Percentiles rank a stretch among this genome's conserved stretches.
Evolutionary conservation across 2,888 invertebrate species (phyloP).

Genomic region (Spisula subtruncata): DNA sequence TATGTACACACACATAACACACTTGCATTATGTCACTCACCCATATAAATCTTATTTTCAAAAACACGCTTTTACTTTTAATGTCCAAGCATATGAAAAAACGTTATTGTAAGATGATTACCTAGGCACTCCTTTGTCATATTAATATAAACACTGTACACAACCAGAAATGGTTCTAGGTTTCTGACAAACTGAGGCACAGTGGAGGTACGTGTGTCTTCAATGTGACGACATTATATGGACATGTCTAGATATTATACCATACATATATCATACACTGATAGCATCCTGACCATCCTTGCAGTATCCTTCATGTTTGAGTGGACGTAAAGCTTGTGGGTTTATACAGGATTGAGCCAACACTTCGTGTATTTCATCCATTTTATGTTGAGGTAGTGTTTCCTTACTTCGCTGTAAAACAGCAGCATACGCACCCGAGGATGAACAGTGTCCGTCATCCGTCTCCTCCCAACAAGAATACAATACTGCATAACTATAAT

Average conservation of each 20-base stretch:
- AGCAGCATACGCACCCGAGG: slow-evolving; percentile 50
- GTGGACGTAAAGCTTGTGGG: slow-evolving; percentile 44
- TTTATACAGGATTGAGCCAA: slow-evolving; percentile 57
- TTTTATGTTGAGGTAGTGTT: slow-evolving; percentile 42
- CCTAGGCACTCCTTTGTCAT: no score
- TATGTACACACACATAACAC: no score
- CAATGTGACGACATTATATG: neutral
- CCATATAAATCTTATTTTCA: no score
- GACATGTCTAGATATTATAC: neutral
- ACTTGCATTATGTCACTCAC: no score
- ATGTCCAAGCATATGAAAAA: no score
- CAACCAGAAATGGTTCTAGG: no score
- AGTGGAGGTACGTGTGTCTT: neutral
- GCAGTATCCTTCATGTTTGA: slow-evolving; percentile 63
- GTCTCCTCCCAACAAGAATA: slow-evolving; percentile 71
- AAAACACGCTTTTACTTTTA: no score
- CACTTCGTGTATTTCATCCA: slow-evolving; percentile 44
- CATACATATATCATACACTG: neutral
- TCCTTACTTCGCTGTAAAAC: slow-evolving; percentile 49
- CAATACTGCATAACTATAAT: slow-evolving; percentile 61
- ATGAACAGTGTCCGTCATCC: slow-evolving; percentile 51
- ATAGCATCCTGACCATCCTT: slow-evolving; percentile 45
- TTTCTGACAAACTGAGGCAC: neutral
- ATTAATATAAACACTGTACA: neutral
- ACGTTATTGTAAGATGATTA: no score